Evolutionary conservation across 2,888 invertebrate species (phyloP).

Genomic region (Chrysolina oricalcia): DNA sequence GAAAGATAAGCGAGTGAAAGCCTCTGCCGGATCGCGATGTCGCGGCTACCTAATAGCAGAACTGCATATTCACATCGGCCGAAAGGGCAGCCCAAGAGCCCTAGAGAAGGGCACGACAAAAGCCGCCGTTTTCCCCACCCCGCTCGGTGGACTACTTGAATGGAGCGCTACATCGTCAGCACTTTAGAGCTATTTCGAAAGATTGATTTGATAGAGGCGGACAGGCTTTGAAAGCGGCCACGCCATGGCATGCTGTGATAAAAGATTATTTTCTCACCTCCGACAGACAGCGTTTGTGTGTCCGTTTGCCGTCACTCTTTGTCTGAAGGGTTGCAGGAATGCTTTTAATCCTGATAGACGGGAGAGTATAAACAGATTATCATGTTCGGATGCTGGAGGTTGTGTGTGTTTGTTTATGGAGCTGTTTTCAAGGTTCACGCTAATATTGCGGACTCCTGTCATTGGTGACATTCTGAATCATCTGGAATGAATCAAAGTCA

Average conservation of each 20-base stretch:
- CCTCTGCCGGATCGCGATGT: slow-evolving; percentile 31
- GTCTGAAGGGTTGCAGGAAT: background rate
- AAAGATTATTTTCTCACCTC: slow-evolving; percentile 62
- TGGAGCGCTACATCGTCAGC: slow-evolving; percentile 68
- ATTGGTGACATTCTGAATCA: too few species aligned
- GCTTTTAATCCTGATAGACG: slow-evolving; percentile 7
- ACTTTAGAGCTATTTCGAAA: slow-evolving; percentile 68
- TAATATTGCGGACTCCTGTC: background rate
- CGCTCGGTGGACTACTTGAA: slow-evolving; percentile 65
- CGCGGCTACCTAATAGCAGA: slow-evolving; percentile 38
- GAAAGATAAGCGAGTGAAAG: slow-evolving; percentile 37
- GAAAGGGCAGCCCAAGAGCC: slow-evolving; percentile 57
- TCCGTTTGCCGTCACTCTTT: background rate
- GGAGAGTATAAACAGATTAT: background rate
- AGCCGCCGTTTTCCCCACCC: slow-evolving; percentile 64
- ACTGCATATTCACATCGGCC: slow-evolving; percentile 60
- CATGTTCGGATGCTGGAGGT: background rate
- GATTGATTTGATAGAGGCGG: slow-evolving; percentile 71
- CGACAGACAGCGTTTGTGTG: background rate
- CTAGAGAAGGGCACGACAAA: slow-evolving; percentile 67
- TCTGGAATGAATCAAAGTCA: too few species aligned
- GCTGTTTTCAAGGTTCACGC: background rate
- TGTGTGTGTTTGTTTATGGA: background rate
- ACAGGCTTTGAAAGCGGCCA: slow-evolving; percentile 59
- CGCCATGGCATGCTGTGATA: slow-evolving; percentile 55